Conservation (phyloP, 2,888 invertebrate genomes). For the Apoderus coryli region DNA sequence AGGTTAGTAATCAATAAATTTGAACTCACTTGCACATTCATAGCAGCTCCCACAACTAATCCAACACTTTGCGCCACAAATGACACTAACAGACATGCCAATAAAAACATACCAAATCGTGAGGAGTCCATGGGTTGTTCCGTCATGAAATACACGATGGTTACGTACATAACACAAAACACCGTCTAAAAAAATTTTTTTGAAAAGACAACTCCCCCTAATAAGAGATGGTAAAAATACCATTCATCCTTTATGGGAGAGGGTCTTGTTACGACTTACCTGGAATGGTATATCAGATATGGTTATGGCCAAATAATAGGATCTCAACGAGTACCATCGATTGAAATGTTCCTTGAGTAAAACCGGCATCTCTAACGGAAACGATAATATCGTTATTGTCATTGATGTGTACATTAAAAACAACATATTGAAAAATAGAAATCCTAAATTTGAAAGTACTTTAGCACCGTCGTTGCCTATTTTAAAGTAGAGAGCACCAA, state of each 20-base stretch:
- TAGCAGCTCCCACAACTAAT: conserved; percentile 87
- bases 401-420: conserved; percentile 99
- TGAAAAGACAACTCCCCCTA: too few relatives aligned
- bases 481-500: conserved; percentile 89
- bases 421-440: conserved; percentile 95
- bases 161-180: conserved; percentile 84
- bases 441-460: conserved; percentile 90
- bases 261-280: too few relatives aligned
- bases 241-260: too few relatives aligned
- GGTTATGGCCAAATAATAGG: conserved; percentile 91
- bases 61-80: conserved; percentile 94
- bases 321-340: conserved; percentile 89
- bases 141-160: conserved; percentile 88
- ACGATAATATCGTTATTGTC: conserved; percentile 96
- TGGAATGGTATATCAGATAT: conserved; percentile 97
- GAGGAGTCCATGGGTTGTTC: conserved; percentile 74
- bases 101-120: conserved; percentile 79
- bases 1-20: too few relatives aligned
- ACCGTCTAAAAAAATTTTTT: conserved; percentile 52
- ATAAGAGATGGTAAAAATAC: too few relatives aligned
- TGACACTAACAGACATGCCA: conserved; percentile 76
- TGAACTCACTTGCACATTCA: conserved; percentile 63
- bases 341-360: conserved; percentile 90
- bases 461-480: conserved; percentile 94
- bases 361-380: conserved; percentile 92